Conservation (phyloP, 2,888 invertebrate species). For the Pristionchus maxplancki region DNA sequence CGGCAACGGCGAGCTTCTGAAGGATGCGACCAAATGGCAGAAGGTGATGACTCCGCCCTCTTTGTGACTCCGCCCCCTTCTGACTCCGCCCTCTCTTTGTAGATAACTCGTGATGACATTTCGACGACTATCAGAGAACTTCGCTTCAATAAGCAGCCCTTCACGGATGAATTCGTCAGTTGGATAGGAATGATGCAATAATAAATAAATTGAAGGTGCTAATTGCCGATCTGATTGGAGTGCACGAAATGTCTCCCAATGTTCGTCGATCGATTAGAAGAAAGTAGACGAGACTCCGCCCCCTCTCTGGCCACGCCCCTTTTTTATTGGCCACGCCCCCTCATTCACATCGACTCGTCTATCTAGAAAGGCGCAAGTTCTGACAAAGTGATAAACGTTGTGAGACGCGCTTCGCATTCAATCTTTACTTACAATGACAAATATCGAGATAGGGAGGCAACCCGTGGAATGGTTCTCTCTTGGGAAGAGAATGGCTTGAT, state of each 20-base stretch:
- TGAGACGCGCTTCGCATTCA: not conserved
- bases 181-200: not conserved
- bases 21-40: slow-evolving; percentile 23
- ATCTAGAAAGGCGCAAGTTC: slow-evolving; percentile 40
- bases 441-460: not conserved
- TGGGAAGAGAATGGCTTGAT: not conserved
- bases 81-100: not conserved
- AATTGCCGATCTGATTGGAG: slow-evolving; percentile 1
- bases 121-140: not conserved
- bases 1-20: not conserved
- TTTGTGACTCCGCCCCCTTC: slow-evolving; percentile 17
- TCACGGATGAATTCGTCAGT: slow-evolving; percentile 21
- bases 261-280: not conserved
- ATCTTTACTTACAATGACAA: not conserved
- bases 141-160: not conserved
- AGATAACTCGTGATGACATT: not conserved
- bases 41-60: slow-evolving; percentile 39
- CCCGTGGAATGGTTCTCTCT: not conserved
- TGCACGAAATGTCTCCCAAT: not conserved
- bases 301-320: slow-evolving; percentile 4
- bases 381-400: slow-evolving; percentile 32
- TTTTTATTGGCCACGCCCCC: not conserved
- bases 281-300: slow-evolving; percentile 21
- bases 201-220: not conserved
- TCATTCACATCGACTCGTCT: slow-evolving; percentile 36